phyloP scores from a whole-genome alignment of 2,797 vertebrate genomes.

The Typhlichthys subterraneus region DNA sequence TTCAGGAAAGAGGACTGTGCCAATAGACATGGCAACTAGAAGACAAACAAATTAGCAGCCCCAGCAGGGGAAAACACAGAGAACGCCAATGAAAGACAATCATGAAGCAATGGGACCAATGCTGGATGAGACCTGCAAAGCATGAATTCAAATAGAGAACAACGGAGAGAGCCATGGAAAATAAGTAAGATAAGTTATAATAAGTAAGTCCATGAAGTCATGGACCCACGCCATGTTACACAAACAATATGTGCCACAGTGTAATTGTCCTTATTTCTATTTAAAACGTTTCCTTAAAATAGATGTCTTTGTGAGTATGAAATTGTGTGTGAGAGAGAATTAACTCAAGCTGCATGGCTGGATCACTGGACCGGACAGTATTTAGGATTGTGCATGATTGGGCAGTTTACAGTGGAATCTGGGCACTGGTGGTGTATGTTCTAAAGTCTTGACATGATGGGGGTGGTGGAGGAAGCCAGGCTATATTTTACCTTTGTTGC shows the following conservation, averaged over 20 bases:
- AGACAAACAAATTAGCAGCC: conserved; percentile 17
- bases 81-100: conserved; percentile 4
- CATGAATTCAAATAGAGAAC: background rate
- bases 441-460: conserved; percentile 29
- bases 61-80: background rate
- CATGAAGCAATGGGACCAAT: conserved; percentile 12
- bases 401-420: conserved; percentile 55
- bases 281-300: conserved; percentile 36
- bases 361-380: conserved; percentile 54
- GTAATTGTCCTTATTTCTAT: conserved; percentile 46
- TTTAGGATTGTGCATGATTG: conserved; percentile 49
- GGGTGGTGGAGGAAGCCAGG: too few species aligned
- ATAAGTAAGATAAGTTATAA: background rate
- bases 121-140: background rate
- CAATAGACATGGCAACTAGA: conserved; percentile 27
- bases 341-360: conserved; percentile 56
- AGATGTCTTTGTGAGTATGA: conserved; percentile 37
- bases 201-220: conserved; percentile 2
- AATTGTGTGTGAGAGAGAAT: conserved; percentile 33
- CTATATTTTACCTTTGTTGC: conserved; percentile 86
- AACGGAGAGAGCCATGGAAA: background rate
- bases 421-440: conserved; percentile 28
- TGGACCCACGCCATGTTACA: conserved; percentile 19
- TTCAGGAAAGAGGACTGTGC: conserved; percentile 39
- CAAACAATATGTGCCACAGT: conserved; percentile 10